A percentile compares a stretch with the other conserved stretches of the same genome.
Evolutionary conservation across 1,140 invertebrate species (phyloP).

Genomic region (Leptinotarsa defecta): DNA sequence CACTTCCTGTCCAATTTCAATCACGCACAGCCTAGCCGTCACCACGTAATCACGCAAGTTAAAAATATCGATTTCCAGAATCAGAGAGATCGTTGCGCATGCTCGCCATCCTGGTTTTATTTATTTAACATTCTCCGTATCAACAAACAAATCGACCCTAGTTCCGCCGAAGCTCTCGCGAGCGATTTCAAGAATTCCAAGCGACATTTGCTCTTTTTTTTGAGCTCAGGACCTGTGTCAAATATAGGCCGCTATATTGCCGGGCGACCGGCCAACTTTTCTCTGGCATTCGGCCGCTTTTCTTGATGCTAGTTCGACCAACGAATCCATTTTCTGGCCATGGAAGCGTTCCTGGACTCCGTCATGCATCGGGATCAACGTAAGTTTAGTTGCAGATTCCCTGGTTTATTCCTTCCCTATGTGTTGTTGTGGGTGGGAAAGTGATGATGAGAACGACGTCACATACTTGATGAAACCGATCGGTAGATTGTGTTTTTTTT

Average conservation of each 20-base stretch:
- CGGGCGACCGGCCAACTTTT: neutral
- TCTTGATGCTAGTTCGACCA: constrained; percentile 5
- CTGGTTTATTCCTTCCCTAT: neutral
- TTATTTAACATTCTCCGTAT: constrained; percentile 7
- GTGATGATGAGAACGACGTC: constrained; percentile 6
- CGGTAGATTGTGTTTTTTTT: constrained; percentile 4
- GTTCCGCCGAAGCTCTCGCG: too few species aligned
- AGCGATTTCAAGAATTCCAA: too few species aligned
- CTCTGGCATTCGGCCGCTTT: neutral
- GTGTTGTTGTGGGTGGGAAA: constrained; percentile 15
- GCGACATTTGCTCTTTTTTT: neutral
- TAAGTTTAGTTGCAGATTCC: constrained; percentile 22
- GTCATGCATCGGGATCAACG: constrained; percentile 15
- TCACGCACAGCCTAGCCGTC: too few species aligned
- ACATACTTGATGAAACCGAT: neutral
- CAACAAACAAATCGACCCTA: neutral
- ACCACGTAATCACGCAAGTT: too few species aligned
- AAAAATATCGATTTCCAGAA: constrained; percentile 14
- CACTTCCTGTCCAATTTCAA: too few species aligned
- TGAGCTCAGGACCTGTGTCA: neutral
- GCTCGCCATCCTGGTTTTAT: neutral
- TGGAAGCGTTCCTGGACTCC: neutral
- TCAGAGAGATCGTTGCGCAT: neutral
- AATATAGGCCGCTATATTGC: neutral
- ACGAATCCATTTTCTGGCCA: neutral